Evolutionary conservation across 2,888 invertebrate genomes (phyloP), one percentile per base, ranked within the genome.

Genomic region (Hirtodrosophila histrioides): DNA sequence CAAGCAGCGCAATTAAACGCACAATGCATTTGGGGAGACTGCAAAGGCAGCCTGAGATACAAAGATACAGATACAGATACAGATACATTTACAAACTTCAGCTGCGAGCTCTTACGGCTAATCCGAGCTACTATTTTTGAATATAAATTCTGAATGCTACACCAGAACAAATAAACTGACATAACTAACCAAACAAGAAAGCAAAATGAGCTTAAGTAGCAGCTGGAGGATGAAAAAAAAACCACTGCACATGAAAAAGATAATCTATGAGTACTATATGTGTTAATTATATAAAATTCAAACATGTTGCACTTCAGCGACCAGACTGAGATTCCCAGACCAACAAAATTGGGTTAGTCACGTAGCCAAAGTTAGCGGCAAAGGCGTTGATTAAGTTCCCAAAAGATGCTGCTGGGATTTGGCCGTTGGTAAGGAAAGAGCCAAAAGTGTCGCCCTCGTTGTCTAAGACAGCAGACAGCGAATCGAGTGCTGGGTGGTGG

Each of bases 1-100:
- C 86, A 84, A 83, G 81, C 76, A 84, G 74, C 65, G 84, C 81
- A 86, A 84, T 84, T 84, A 84, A 78, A 83, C 84, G 71, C 84
- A 84, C 79, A 82, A 82, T 85, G 79, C 77, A 85, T 55, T 70
- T 63, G 66, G 65, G 24, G 17, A 17, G 17, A 17, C 17, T 17
- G 17, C 17, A 17, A 17, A 17, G 17, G 17, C 17, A 48, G 29
- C 41, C 37, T 40, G 33, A 68, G 65, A 63, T 44, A 51, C 63
- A 58, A 24, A 71, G 50, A 29, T 17, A 9, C 40, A 17, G 17
- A 17, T n/a, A 41, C 31, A 55, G 46, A 36, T 31, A 45, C 33
- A 55, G 51, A 50, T 53, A 53, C 46, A 35, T 49, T 43, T 40
- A 23, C 7, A 39, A 12, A 54, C 33, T 11, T 41, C 8, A 44